Conservation (phyloP, 1,140 invertebrate species). For the Dryas iulia region DNA sequence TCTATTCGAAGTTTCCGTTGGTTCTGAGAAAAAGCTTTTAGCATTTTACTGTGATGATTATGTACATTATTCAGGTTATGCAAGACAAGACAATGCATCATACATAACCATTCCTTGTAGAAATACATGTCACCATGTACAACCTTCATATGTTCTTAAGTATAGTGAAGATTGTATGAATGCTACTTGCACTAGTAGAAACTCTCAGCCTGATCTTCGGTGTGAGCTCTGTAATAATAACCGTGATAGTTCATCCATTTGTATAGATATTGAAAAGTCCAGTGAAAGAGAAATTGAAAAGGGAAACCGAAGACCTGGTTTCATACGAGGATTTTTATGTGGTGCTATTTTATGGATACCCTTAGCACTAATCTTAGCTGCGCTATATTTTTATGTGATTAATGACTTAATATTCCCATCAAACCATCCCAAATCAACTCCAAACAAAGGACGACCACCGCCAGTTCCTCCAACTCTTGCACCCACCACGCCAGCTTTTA, state of each 20-base stretch:
- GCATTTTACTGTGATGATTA: conserved; percentile 53
- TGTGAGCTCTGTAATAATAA: conserved; percentile 20
- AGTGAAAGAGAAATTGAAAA: conserved; percentile 35
- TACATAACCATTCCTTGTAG: conserved; percentile 6
- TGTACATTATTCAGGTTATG: conserved; percentile 8
- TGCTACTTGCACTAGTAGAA: background rate
- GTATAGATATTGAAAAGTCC: conserved; percentile 35
- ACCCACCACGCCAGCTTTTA: no score
- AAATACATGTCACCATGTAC: background rate
- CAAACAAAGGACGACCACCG: no score
- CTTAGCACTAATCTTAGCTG: conserved; percentile 39
- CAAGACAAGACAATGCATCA: conserved; percentile 13
- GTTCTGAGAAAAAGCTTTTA: conserved; percentile 38
- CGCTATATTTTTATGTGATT: conserved; percentile 52
- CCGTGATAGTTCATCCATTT: conserved; percentile 33
- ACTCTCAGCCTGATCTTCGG: background rate
- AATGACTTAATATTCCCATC: conserved; percentile 33
- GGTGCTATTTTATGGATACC: conserved; percentile 58
- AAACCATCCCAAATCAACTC: background rate
- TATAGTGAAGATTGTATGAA: conserved; percentile 4
- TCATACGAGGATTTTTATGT: conserved; percentile 50
- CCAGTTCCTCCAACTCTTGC: no score
- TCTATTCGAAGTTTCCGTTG: conserved; percentile 38
- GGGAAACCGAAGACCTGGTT: conserved; percentile 35
- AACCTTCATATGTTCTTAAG: conserved; percentile 1